Percentiles rank a stretch among this genome's conserved stretches.
These are phyloP conservation scores for Aproaerema taeniolella DNA, from an alignment of 2,888 invertebrate genomes.

Conservation along the genomic window DNA sequence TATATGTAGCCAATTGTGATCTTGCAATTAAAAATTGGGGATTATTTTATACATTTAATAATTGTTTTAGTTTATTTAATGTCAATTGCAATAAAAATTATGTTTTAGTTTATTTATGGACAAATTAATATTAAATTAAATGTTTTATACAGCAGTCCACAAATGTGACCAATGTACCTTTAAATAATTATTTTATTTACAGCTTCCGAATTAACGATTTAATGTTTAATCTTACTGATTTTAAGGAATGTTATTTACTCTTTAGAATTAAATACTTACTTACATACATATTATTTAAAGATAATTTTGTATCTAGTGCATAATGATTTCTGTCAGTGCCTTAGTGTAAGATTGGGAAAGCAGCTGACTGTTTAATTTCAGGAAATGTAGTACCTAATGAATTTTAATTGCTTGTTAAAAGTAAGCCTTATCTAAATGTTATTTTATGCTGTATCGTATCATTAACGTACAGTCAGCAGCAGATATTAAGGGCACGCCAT, in stretches of 20 bases:
- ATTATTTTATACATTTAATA: slow-evolving; percentile 14
- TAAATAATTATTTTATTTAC: slow-evolving; percentile 17
- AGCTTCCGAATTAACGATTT: slow-evolving; percentile 46
- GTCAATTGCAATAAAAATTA: slow-evolving; percentile 10
- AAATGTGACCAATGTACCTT: not conserved
- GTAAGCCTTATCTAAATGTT: slow-evolving; percentile 30
- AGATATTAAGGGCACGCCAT: too few relatives aligned
- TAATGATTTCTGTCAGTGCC: slow-evolving; percentile 71
- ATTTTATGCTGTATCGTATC: slow-evolving; percentile 30
- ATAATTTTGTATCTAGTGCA: slow-evolving; percentile 54
- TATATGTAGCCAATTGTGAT: slow-evolving; percentile 21
- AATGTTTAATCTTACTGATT: slow-evolving; percentile 49
- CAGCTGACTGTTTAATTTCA: slow-evolving; percentile 47
- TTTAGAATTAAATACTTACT: slow-evolving; percentile 53
- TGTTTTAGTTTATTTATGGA: slow-evolving; percentile 14
- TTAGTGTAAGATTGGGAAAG: slow-evolving; percentile 62
- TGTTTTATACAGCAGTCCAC: not conserved
- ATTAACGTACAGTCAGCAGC: too few relatives aligned
- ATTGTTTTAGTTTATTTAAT: slow-evolving; percentile 16
- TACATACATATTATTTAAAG: slow-evolving; percentile 56
- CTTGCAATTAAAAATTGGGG: slow-evolving; percentile 20
- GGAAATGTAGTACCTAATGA: slow-evolving; percentile 32
- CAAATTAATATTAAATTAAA: slow-evolving; percentile 9
- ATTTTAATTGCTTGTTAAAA: slow-evolving; percentile 44
- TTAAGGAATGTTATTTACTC: slow-evolving; percentile 69